phyloP scores from a whole-genome alignment of 2,888 invertebrate genomes.

The Netelia inedita region DNA sequence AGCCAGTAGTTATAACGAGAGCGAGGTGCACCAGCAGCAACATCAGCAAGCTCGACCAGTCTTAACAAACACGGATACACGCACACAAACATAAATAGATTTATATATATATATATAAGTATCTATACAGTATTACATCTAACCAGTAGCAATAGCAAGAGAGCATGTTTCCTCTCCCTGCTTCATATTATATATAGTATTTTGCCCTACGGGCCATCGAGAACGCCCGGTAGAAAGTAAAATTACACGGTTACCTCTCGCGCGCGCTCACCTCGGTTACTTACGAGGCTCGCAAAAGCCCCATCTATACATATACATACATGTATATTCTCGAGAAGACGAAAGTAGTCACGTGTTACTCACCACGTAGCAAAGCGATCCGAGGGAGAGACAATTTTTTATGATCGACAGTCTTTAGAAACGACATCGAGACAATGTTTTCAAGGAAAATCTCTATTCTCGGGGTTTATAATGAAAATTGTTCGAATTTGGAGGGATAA shows the following conservation, averaged over 20 bases:
- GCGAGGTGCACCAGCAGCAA: conserved; percentile 41
- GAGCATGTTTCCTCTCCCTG: conserved; percentile 49
- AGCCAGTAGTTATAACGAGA: conserved; percentile 65
- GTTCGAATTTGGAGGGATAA: too few species aligned
- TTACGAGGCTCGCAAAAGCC: conserved; percentile 55
- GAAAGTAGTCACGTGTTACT: too few species aligned
- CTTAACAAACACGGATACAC: conserved; percentile 24
- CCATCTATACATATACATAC: conserved; percentile 19
- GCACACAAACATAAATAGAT: neutral
- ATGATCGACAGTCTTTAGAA: too few species aligned
- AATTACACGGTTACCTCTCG: conserved; percentile 76
- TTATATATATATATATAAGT: neutral
- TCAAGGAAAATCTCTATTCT: too few species aligned
- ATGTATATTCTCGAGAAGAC: too few species aligned
- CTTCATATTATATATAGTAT: conserved; percentile 51
- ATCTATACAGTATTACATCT: neutral
- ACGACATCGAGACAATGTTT: too few species aligned
- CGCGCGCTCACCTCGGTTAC: conserved; percentile 58
- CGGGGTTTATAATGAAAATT: too few species aligned
- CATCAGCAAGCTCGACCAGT: conserved; percentile 26
- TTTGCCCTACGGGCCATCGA: conserved; percentile 71
- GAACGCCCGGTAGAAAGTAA: conserved; percentile 74
- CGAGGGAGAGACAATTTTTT: too few species aligned
- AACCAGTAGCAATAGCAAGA: conserved; percentile 64
- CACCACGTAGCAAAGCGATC: too few species aligned